Conservation (phyloP, 2,113 vertebrate genomes). For the Phyllopteryx taeniolatus region DNA sequence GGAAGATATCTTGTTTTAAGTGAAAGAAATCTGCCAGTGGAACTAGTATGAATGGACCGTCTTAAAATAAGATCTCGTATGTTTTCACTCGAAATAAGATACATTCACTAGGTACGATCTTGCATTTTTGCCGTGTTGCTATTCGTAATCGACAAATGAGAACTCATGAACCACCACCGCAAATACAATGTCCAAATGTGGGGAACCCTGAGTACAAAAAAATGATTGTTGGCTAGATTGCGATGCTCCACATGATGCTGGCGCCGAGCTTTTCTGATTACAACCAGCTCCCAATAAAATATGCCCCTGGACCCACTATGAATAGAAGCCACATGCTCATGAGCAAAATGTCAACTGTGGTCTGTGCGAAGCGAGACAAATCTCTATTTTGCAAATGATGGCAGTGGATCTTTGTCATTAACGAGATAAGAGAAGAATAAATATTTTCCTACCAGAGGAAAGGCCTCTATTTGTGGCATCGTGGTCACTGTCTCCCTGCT, state of each 20-base stretch:
- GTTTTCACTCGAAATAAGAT: too few species aligned
- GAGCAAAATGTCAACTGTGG: constrained; percentile 5
- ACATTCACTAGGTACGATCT: too few species aligned
- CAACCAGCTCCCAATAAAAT: constrained; percentile 14
- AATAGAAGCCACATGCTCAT: constrained; percentile 26
- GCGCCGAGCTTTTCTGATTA: constrained; percentile 14
- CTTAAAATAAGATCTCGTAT: too few species aligned
- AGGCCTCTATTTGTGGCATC: constrained; percentile 96
- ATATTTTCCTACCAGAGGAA: constrained; percentile 84
- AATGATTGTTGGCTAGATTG: constrained; percentile 2
- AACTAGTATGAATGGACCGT: too few species aligned
- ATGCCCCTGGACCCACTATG: background rate
- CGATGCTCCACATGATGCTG: constrained; percentile 7
- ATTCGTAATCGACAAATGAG: background rate
- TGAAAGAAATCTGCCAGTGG: too few species aligned
- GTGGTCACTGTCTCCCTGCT: constrained; percentile 98
- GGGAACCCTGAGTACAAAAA: background rate
- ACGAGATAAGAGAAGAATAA: background rate
- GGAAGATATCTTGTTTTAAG: too few species aligned
- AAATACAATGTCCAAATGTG: background rate
- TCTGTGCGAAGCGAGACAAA: background rate
- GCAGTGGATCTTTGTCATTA: background rate
- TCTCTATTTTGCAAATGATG: background rate
- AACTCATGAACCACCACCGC: background rate
- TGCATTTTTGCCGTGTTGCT: background rate